Base-by-base conservation (phyloP, 2,888 invertebrate genomes). In the Tortricodes alternella region DNA sequence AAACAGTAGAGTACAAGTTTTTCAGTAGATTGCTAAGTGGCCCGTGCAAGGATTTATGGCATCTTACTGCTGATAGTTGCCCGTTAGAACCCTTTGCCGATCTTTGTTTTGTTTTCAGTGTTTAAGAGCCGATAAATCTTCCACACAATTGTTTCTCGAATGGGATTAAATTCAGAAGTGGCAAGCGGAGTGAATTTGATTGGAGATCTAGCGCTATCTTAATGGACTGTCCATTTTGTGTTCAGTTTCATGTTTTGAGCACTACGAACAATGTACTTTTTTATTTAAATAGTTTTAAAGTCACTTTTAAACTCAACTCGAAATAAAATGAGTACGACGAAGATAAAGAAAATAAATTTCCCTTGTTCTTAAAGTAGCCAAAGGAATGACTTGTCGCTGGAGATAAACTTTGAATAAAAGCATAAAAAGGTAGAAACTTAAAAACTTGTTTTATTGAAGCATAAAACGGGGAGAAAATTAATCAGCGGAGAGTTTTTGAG, bases 21-120 rank as follows among this genome's bases (percentile, higher is more conserved):
- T 89, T 87, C 83, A 88, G 83, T 85, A 82, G 79, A 84, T 86
- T 87, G 84, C 83, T 85, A 86, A 89, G 88, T 89, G 86, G 83
- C 71, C 78, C 81, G 80, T 80, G 83, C 79, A 82, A 74, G 73
- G 76, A 88, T 87, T 88, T 88, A 88, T 85, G 71, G 75, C 64
- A 68, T 70, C 74, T 78, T 78, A 75, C 76, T 74, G 59, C 72
- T 75, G 81, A 83, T 84, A 80, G 80, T 78, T 15, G 11, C 11
- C 27, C 18, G 39, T 48, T 27, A 48, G 27, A 41, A 48, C 18
- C 38, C 48, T 15, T 35, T 16, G 34, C 43, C n/a, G 48, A 49
- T 55, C 34, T 41, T 37, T 55, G 48, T 55, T 55, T 41, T 43
- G 32, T 53, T 18, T 21, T 15, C 35, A 43, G 34, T 51, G 49